phyloP scores from a whole-genome alignment of 2,888 invertebrate species.

The Lepidochitona cinerea region DNA sequence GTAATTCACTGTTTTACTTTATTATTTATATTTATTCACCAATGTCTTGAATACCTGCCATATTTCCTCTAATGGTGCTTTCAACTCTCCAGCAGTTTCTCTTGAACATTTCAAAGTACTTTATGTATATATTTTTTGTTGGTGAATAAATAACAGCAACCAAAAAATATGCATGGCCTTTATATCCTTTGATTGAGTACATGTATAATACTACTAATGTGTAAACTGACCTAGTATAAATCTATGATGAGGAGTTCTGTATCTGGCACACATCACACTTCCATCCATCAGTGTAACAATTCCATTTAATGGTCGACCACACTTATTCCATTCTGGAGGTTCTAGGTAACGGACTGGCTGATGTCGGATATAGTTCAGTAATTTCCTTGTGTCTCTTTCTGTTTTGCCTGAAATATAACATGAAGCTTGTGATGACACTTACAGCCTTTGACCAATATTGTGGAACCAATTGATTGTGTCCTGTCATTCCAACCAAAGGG shows the following conservation, averaged over 20 bases:
- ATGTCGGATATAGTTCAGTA: slow-evolving; percentile 33
- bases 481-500: no score
- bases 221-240: slow-evolving; percentile 60
- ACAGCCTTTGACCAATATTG: no score
- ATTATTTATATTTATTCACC: no score
- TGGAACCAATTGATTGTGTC: no score
- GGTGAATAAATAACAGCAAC: background rate
- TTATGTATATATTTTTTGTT: no score
- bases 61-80: no score
- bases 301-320: slow-evolving; percentile 67
- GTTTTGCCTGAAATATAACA: slow-evolving; percentile 1
- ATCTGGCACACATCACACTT: slow-evolving; percentile 61
- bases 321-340: slow-evolving; percentile 65
- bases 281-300: slow-evolving; percentile 57
- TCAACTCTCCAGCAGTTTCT: no score
- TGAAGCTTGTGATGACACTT: no score
- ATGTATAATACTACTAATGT: no score
- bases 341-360: slow-evolving; percentile 38
- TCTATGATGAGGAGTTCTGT: slow-evolving; percentile 63
- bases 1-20: no score
- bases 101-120: no score
- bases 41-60: no score
- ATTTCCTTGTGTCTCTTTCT: background rate
- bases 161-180: background rate
- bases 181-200: background rate